Evolutionary conservation across 2,888 invertebrate species (phyloP).

Genomic region (Eupithecia centaureata): DNA sequence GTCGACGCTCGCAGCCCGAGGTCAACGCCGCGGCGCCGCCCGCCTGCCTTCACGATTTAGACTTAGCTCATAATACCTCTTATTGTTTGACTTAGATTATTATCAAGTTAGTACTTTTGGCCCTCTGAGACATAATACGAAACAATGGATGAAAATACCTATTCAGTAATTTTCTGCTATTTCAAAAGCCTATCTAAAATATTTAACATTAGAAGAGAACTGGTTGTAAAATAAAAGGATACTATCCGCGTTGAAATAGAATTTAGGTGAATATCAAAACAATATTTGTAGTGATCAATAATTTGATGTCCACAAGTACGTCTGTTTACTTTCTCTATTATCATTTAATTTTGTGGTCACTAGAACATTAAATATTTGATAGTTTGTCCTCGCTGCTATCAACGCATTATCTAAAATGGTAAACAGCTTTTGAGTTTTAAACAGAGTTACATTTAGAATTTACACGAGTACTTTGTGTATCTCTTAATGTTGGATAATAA

Average conservation of each 20-base stretch:
- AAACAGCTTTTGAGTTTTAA: background rate
- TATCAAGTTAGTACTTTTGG: slow-evolving; percentile 1
- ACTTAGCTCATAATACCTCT: slow-evolving; percentile 14
- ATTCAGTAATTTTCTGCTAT: background rate
- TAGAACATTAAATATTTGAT: slow-evolving; percentile 63
- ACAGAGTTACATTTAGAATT: background rate
- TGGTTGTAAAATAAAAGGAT: slow-evolving; percentile 33
- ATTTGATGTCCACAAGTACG: slow-evolving; percentile 51
- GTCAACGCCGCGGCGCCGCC: slow-evolving; percentile 71
- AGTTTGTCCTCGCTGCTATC: slow-evolving; percentile 51
- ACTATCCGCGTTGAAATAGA: slow-evolving; percentile 57
- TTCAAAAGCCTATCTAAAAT: background rate
- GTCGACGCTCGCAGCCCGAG: slow-evolving; percentile 76
- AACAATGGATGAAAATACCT: background rate
- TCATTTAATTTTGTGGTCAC: slow-evolving; percentile 76
- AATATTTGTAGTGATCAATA: slow-evolving; percentile 60
- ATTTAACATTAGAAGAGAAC: background rate
- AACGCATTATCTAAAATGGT: background rate
- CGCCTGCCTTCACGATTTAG: slow-evolving; percentile 58
- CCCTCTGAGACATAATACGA: background rate
- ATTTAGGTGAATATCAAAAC: slow-evolving; percentile 77
- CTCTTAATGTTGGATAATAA: too few relatives aligned
- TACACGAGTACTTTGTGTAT: too few relatives aligned
- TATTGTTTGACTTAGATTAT: slow-evolving; percentile 9
- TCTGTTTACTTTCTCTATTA: slow-evolving; percentile 78